Conservation (phyloP, 2,888 invertebrate genomes). For the Physocephala rufipes region DNA sequence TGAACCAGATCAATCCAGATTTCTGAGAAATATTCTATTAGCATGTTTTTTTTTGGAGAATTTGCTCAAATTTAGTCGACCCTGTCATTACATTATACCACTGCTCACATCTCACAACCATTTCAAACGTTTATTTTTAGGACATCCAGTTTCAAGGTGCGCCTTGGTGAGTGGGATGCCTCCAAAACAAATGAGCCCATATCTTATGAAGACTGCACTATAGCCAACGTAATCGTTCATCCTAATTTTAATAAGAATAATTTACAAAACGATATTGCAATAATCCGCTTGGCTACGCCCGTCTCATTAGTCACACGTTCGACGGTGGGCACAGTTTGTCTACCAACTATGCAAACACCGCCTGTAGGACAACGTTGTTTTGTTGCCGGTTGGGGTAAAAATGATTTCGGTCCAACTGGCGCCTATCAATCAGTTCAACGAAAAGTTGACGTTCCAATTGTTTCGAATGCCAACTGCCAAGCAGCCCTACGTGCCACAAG, state of each 20-base stretch:
- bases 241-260: constrained; percentile 76
- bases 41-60: too few relatives aligned
- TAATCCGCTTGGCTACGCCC: constrained; percentile 74
- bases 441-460: constrained; percentile 79
- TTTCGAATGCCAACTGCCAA: constrained; percentile 74
- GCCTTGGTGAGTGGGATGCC: constrained; percentile 82
- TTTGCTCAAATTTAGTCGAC: too few relatives aligned
- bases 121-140: constrained; percentile 44
- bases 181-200: constrained; percentile 72
- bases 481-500: constrained; percentile 72
- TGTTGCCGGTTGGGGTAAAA: constrained; percentile 89
- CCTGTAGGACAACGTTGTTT: constrained; percentile 69
- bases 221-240: constrained; percentile 71
- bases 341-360: constrained; percentile 64
- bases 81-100: too few relatives aligned
- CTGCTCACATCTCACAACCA: too few relatives aligned
- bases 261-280: constrained; percentile 83
- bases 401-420: constrained; percentile 71
- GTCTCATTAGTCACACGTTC: constrained; percentile 69
- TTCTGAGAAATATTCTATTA: not conserved
- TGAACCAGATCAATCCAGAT: constrained; percentile 41
- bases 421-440: constrained; percentile 72
- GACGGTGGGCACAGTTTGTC: constrained; percentile 73
- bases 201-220: constrained; percentile 72
- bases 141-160: constrained; percentile 69